Evolutionary conservation across 2,113 vertebrate species (phyloP), one percentile per base, ranked within the genome.

Genomic region (Salminus brasiliensis): DNA sequence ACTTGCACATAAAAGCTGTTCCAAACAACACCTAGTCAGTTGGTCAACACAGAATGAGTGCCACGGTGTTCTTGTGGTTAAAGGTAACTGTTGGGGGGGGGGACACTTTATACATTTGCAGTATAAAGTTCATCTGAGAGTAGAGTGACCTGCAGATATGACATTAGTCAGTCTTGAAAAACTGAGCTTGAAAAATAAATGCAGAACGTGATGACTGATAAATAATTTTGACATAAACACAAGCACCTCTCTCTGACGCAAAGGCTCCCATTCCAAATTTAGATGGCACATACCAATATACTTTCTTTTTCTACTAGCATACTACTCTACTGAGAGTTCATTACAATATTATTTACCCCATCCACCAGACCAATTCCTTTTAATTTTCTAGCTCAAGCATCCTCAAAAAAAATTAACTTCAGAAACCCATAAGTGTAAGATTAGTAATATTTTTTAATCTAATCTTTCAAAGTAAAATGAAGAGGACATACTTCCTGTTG

Each of bases 401-500:
- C 10, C 18, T n/a, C 9, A 32, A 21, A 34, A 18, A 63, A 30
- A 21, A 21, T 15, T 16, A 39, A 11, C 23, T 59, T 66, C 34
- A 66, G 62, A 36, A 65, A 9, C 10, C 15, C 10, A 18, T 11
- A 21, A 18, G 30, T 60, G 21, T n/a, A 13, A 39, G 3, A 66
- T n/a, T 66, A 36, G 16, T 59, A 12, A 21, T 23, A 39, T 34
- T 3, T 57, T 23, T 9, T 7, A 25, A 25, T 25, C 4, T 9
- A 0, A 1, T 29, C 4, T 63, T 39, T 65, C 12, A 71, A 12
- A 47, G 60, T 29, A 23, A 34, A 45, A n/a, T 10, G 2, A 21
- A 7, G 13, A 36, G 10, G 15, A 77, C 93, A 95, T 91, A 97
- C 97, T 95, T 94, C 83, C 96, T 95, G 91, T 94, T 98, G 85